Evolutionary conservation across 2,113 vertebrate species (phyloP).

Genomic region (Phalacrocorax pelagicus): DNA sequence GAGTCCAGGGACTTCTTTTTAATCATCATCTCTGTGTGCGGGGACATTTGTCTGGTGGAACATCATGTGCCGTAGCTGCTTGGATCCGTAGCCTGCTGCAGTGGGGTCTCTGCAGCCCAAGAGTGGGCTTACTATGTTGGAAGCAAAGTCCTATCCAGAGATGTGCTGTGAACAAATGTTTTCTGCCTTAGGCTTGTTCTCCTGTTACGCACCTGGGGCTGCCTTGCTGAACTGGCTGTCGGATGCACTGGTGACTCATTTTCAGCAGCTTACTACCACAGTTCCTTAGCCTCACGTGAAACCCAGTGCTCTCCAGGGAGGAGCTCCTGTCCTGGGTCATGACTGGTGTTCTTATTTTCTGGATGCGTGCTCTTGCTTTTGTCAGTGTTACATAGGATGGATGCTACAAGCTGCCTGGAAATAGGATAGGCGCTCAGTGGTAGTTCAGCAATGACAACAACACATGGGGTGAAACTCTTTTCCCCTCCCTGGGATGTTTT

Average conservation of each 20-base stretch:
- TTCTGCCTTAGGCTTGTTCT: neutral
- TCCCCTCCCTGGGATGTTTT: neutral
- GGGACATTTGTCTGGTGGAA: neutral
- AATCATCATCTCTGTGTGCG: neutral
- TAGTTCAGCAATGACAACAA: neutral
- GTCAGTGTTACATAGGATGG: too few species aligned
- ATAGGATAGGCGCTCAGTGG: neutral
- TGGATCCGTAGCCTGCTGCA: neutral
- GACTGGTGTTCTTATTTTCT: neutral
- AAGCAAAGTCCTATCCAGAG: neutral
- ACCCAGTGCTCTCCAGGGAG: neutral
- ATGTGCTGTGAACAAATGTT: neutral
- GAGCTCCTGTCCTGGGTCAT: neutral
- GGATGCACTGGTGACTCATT: neutral
- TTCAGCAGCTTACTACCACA: neutral
- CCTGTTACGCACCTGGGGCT: neutral
- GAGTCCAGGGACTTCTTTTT: neutral
- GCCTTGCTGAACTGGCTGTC: neutral
- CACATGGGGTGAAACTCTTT: neutral
- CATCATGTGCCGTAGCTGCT: neutral
- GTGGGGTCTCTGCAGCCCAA: neutral
- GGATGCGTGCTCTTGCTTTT: neutral
- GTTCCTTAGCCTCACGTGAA: neutral
- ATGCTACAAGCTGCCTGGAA: neutral
- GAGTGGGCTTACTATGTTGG: accelerated